These are phyloP conservation scores for Tenthredo amoena DNA, from an alignment of 2,888 invertebrate genomes.

Conservation along the genomic window DNA sequence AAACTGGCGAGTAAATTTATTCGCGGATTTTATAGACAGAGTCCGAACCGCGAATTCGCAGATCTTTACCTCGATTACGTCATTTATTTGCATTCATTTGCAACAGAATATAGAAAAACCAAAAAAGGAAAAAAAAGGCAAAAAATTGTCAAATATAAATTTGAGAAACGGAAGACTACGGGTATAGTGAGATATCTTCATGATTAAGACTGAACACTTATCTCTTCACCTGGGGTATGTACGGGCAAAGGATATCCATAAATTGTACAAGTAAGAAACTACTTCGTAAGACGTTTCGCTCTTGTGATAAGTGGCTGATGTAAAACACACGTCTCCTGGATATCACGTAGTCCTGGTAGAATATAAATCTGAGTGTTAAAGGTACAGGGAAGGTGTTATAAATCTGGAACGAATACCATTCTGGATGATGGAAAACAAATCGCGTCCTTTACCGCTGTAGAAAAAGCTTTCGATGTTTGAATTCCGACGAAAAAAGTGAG, in stretches of 20 bases:
- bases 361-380: constrained; percentile 32
- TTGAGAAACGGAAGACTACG: neutral
- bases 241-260: neutral
- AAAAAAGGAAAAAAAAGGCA: neutral
- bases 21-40: neutral
- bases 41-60: neutral
- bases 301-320: constrained; percentile 47
- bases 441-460: neutral
- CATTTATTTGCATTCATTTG: too few relatives aligned
- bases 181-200: neutral
- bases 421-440: constrained; percentile 25
- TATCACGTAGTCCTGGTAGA: constrained; percentile 37
- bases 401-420: constrained; percentile 7
- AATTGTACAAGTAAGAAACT: neutral
- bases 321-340: constrained; percentile 36
- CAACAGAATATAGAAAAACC: neutral
- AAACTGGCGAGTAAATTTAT: constrained; percentile 1
- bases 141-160: neutral
- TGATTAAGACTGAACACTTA: constrained; percentile 2
- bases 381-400: neutral
- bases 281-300: constrained; percentile 15
- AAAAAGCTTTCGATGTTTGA: neutral
- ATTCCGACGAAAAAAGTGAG: constrained; percentile 28
- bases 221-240: neutral
- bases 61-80: neutral